Evolutionary conservation across 2,797 vertebrate genomes (phyloP).

Genomic region (Ficedula albicollis): DNA sequence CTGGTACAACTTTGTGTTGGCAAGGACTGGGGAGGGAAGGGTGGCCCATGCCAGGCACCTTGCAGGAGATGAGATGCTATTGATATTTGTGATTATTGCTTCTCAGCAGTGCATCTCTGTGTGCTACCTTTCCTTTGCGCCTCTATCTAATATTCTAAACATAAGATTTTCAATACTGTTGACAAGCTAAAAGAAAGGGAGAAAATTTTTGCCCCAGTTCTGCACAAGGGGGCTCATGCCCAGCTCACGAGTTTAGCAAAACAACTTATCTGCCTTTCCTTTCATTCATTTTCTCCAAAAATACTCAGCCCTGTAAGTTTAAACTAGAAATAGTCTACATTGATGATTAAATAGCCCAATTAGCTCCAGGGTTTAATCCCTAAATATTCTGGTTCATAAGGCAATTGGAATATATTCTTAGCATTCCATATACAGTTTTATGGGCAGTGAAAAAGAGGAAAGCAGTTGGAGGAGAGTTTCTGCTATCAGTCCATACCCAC

Average conservation of each 20-base stretch:
- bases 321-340: neutral
- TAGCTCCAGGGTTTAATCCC: neutral
- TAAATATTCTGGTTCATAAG: neutral
- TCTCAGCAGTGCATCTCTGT: neutral
- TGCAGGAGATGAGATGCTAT: neutral
- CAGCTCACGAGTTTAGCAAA: neutral
- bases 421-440: neutral
- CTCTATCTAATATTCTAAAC: neutral
- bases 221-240: rapidly evolving
- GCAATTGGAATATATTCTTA: neutral
- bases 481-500: neutral
- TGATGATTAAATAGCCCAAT: neutral
- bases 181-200: neutral
- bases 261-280: neutral
- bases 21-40: neutral
- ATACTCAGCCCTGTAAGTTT: neutral
- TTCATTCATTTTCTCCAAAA: neutral
- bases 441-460: neutral
- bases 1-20: neutral
- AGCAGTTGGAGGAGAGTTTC: neutral
- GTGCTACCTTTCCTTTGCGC: neutral
- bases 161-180: neutral
- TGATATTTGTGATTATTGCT: neutral
- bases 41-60: neutral
- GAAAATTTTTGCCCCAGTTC: neutral